Evolutionary conservation across 2,113 vertebrate genomes (phyloP).

Genomic region (Rhinolophus ferrumequinum): DNA sequence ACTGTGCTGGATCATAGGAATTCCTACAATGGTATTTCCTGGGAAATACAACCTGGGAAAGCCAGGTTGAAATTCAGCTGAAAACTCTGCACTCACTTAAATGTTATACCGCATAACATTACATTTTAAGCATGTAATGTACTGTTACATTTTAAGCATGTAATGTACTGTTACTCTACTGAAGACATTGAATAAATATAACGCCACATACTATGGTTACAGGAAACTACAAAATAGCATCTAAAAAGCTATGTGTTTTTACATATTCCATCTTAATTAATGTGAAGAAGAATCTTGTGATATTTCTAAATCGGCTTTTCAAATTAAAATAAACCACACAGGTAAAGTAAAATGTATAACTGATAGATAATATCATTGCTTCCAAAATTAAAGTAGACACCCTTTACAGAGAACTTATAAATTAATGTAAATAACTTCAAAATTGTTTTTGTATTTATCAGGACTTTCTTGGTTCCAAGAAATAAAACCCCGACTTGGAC

Average conservation of each 20-base stretch:
- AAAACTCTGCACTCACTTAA: slow-evolving; percentile 26
- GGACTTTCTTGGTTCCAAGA: background rate
- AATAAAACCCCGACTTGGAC: background rate
- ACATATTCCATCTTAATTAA: background rate
- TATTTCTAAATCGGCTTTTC: slow-evolving; percentile 20
- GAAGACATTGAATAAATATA: slow-evolving; percentile 47
- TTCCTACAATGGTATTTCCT: background rate
- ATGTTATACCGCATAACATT: background rate
- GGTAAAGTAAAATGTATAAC: slow-evolving; percentile 33
- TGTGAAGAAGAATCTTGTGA: background rate
- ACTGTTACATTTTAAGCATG: background rate
- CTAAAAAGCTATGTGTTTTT: background rate
- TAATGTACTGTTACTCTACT: background rate
- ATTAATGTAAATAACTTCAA: background rate
- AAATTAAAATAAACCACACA: slow-evolving; percentile 46
- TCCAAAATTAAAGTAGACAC: slow-evolving; percentile 46
- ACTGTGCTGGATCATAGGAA: background rate
- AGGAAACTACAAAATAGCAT: slow-evolving; percentile 34
- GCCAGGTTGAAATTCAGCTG: background rate
- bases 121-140: background rate
- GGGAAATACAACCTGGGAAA: no score
- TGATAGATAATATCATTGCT: background rate
- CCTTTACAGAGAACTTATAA: background rate
- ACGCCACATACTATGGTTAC: background rate
- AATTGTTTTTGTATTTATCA: slow-evolving; percentile 3